Base-by-base conservation (phyloP, 2,888 invertebrate species). In the Mesopsocus fuscifrons region DNA sequence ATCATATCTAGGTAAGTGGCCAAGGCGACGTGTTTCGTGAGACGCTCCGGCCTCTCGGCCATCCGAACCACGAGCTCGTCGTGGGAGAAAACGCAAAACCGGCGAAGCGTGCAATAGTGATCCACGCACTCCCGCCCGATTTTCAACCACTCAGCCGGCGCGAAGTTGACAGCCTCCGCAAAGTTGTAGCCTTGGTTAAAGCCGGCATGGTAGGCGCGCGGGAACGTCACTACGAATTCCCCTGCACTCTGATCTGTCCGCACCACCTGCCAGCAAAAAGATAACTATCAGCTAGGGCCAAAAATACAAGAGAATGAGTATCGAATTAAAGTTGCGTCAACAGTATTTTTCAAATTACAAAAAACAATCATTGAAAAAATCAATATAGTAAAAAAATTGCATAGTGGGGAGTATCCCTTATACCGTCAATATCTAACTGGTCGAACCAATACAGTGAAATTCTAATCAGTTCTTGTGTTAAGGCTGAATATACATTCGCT, bases 151-250 rank as follows among this genome's bases (percentile, higher is more conserved):
- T 83, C 81, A 44, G 78, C 72, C 20, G 81, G 78, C 44, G 80
- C 77, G 65, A 83, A 83, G 56, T 82, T 82, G n/a, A 83, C 82
- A 45, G 82, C 82, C 59, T 82, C 82, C 35, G 82, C 82, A 65
- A 81, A 78, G 59, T 82, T 82, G 57, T 78, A 78, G 1, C 82
- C 82, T 55, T 80, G 78, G 58, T 82, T 82, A 54, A 80, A 83
- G 9, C 82, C 82, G 45, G 81, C 77, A 63, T 82, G 82, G 55
- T 83, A 82, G 18, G 81, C 77, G 48, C 82, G 62, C 1, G 82
- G 82, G 55, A 82, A 82, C 16, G 82, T 82, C 13, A 82, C 68
- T 21, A 82, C 74, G 66, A 81, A 82, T 56, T 82, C 81, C n/a
- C 82, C 81, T 40, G 80, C 77, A 55, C 72, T 66, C 54, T 83